Evolutionary conservation across 2,113 vertebrate genomes (phyloP).

Genomic region (Pelecanus crispus): DNA sequence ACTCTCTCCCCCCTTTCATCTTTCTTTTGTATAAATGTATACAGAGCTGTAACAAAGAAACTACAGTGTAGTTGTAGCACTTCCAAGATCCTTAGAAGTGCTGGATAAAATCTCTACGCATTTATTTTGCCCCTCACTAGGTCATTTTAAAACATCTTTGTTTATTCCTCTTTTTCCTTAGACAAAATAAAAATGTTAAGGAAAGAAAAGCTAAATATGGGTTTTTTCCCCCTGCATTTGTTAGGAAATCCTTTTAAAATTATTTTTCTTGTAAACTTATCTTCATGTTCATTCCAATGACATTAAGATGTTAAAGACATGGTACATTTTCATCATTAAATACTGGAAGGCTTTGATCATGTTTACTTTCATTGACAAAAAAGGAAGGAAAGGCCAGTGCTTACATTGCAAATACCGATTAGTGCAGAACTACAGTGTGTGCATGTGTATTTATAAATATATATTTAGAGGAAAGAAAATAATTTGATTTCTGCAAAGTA

Average conservation of each 20-base stretch:
- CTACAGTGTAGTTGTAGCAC: slow-evolving; percentile 57
- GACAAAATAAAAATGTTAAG: neutral
- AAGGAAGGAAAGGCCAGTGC: slow-evolving; percentile 47
- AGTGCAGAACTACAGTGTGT: neutral
- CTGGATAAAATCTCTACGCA: slow-evolving; percentile 22
- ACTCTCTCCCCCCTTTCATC: slow-evolving; percentile 61
- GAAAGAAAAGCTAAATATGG: neutral
- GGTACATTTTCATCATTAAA: slow-evolving; percentile 40
- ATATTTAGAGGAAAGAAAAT: slow-evolving; percentile 44
- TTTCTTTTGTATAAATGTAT: slow-evolving; percentile 65
- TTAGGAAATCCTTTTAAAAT: neutral
- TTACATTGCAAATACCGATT: slow-evolving; percentile 54
- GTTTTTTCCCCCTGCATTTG: neutral
- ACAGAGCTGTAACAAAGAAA: slow-evolving; percentile 61
- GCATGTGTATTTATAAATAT: slow-evolving; percentile 36
- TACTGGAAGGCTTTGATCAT: slow-evolving; percentile 30
- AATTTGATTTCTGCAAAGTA: neutral
- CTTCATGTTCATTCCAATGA: slow-evolving; percentile 18
- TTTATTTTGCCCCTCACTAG: neutral
- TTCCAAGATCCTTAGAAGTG: slow-evolving; percentile 45
- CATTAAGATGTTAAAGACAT: neutral
- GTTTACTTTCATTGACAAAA: slow-evolving; percentile 13
- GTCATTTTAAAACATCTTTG: slow-evolving; percentile 3
- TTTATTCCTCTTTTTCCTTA: neutral
- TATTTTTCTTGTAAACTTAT: slow-evolving; percentile 45